These are phyloP conservation scores for Adelges cooleyi DNA, from an alignment of 1,140 invertebrate genomes.

Conservation along the genomic window DNA sequence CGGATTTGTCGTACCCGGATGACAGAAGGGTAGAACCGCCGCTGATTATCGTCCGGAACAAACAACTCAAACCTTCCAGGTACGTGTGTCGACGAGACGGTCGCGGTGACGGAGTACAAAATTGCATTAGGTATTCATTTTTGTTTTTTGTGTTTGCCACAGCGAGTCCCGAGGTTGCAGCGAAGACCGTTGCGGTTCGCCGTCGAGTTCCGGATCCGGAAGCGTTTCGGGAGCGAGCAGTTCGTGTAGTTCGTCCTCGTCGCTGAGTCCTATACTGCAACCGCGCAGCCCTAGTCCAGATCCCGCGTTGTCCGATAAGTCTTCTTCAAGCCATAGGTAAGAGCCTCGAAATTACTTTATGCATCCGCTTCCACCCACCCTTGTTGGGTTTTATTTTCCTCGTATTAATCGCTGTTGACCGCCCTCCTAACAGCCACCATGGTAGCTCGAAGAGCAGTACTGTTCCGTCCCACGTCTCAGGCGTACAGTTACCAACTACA, in stretches of 20 bases:
- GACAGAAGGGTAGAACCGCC: constrained; percentile 34
- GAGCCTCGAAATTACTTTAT: not conserved
- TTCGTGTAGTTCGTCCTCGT: constrained; percentile 29
- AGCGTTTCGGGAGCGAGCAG: constrained; percentile 34
- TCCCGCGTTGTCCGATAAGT: constrained; percentile 26
- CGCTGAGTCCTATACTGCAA: constrained; percentile 10
- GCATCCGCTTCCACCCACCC: constrained; percentile 22
- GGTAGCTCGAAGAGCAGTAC: constrained; percentile 33
- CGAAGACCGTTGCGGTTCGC: constrained; percentile 37
- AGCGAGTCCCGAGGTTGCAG: constrained; percentile 37
- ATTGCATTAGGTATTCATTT: too few species aligned
- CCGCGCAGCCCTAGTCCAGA: constrained; percentile 6
- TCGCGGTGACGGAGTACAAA: not conserved
- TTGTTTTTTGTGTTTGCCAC: constrained; percentile 14
- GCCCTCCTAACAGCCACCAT: constrained; percentile 29
- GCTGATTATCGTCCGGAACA: constrained; percentile 36
- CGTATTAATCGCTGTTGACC: not conserved
- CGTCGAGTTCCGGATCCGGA: constrained; percentile 43
- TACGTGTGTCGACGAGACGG: constrained; percentile 28
- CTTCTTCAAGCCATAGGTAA: constrained; percentile 15
- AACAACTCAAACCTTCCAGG: constrained; percentile 41
- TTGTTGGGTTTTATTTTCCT: too few species aligned
- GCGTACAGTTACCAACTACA: constrained; percentile 3
- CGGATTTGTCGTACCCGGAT: constrained; percentile 34
- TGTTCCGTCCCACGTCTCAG: constrained; percentile 40